Evolutionary conservation across 2,888 invertebrate species (phyloP).

Genomic region (Alviniconcha strummeri): DNA sequence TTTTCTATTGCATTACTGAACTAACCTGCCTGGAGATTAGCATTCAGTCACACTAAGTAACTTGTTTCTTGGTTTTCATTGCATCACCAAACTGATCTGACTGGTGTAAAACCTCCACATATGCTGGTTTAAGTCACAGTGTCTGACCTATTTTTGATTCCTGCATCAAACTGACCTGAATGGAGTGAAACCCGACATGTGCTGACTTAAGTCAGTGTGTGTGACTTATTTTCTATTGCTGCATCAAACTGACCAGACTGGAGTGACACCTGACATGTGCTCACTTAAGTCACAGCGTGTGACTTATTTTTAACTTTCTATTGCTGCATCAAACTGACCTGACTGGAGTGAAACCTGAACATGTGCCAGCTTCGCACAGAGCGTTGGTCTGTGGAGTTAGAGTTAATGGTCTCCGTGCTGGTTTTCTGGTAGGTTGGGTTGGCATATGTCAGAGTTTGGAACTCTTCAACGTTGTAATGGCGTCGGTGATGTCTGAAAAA

Average conservation of each 20-base stretch:
- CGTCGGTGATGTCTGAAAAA: conserved; percentile 55
- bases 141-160: conserved; percentile 1
- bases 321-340: conserved; percentile 49
- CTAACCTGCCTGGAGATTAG: no score
- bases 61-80: no score
- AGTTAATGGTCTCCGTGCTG: conserved; percentile 75
- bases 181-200: no score
- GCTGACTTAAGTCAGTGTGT: no score
- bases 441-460: conserved; percentile 87
- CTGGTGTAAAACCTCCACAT: conserved; percentile 63
- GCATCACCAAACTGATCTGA: conserved; percentile 51
- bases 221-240: no score
- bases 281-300: no score
- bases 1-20: no score
- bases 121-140: conserved; percentile 54
- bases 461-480: conserved; percentile 63
- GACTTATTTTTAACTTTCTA: no score
- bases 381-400: conserved; percentile 42
- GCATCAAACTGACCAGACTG: no score
- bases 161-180: no score
- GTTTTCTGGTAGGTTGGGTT: conserved; percentile 89
- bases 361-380: conserved; percentile 57
- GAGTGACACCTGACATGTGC: no score
- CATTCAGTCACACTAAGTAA: no score
- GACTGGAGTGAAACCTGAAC: conserved; percentile 63